Conservation (phyloP, 2,113 vertebrate genomes). For the Camelus bactrianus region DNA sequence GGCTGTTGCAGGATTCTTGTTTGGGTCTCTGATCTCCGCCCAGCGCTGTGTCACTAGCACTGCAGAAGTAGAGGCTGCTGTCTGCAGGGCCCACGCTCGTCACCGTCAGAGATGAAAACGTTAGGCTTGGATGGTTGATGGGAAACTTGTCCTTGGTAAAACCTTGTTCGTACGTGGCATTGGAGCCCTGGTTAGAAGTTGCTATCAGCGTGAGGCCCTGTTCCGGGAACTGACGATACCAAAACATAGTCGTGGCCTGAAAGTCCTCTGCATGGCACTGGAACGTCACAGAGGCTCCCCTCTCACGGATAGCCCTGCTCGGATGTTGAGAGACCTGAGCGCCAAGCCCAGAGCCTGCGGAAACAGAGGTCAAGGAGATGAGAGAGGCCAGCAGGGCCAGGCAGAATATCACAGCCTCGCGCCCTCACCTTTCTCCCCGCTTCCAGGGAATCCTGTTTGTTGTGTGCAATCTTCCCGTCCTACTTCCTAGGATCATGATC, state of each 20-base stretch:
- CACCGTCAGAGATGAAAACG: background rate
- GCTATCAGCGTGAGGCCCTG: conserved; percentile 3
- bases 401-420: no score
- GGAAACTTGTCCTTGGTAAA: background rate
- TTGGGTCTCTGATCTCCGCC: background rate
- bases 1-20: conserved; percentile 38
- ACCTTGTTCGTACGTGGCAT: background rate
- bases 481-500: no score
- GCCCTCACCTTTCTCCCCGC: background rate
- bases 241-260: background rate
- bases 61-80: conserved; percentile 66
- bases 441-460: background rate
- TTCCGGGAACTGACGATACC: conserved; percentile 62
- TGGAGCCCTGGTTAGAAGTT: fast-evolving
- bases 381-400: background rate
- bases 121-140: fast-evolving
- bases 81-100: background rate
- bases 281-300: background rate
- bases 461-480: background rate
- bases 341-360: background rate
- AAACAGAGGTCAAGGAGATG: background rate
- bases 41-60: conserved; percentile 46
- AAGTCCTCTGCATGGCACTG: background rate
- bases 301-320: background rate
- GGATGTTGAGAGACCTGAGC: background rate